Conservation (phyloP, 2,888 invertebrate genomes). For the Xestia xanthographa region DNA sequence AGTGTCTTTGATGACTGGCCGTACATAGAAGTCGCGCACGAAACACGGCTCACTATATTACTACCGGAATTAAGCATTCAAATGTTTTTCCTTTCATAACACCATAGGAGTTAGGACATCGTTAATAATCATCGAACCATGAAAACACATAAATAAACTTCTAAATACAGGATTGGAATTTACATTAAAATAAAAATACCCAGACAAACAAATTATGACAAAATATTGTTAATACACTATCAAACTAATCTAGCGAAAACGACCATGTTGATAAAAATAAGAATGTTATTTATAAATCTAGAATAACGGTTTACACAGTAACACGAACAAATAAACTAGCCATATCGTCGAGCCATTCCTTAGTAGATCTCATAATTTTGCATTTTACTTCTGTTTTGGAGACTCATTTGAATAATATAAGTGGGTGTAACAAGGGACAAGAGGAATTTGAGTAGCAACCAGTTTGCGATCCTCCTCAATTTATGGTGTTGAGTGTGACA, state of each 20-base stretch:
- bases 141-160: constrained; percentile 7
- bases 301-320: constrained; percentile 21
- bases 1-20: constrained; percentile 37
- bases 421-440: constrained; percentile 60
- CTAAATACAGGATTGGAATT: background rate
- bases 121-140: constrained; percentile 3
- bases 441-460: constrained; percentile 58
- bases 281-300: constrained; percentile 24
- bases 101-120: background rate
- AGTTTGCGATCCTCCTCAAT: constrained; percentile 51
- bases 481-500: constrained; percentile 56
- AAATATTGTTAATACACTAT: constrained; percentile 13
- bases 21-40: constrained; percentile 48
- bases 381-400: constrained; percentile 55
- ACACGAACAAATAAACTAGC: constrained; percentile 20
- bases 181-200: background rate
- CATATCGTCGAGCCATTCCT: constrained; percentile 22
- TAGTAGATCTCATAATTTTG: constrained; percentile 41
- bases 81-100: constrained; percentile 27
- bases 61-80: constrained; percentile 43
- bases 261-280: constrained; percentile 24
- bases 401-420: constrained; percentile 55
- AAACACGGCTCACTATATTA: constrained; percentile 34
- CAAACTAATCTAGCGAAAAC: constrained; percentile 19
- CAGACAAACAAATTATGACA: constrained; percentile 1